phyloP scores from a whole-genome alignment of 2,888 invertebrate species.

The Campoletis raptor region DNA sequence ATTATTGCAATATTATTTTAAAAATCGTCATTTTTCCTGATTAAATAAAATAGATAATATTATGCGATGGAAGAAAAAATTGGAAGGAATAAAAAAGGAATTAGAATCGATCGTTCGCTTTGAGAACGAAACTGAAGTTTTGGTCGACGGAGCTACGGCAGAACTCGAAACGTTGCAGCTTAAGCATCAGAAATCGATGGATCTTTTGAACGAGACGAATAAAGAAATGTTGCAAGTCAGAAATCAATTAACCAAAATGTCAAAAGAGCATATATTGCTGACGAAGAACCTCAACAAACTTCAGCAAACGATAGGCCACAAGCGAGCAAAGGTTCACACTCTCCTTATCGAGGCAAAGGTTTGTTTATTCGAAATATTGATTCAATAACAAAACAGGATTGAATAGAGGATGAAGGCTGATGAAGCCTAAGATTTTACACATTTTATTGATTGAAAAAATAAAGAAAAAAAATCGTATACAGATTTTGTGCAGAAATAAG shows the following conservation, averaged over 20 bases:
- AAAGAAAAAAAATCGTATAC: background rate
- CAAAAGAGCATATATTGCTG: conserved; percentile 92
- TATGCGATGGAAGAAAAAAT: conserved; percentile 94
- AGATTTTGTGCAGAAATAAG: background rate
- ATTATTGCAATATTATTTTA: background rate
- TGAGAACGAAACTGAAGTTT: conserved; percentile 88
- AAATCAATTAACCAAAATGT: conserved; percentile 90
- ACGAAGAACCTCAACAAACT: conserved; percentile 92
- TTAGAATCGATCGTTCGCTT: conserved; percentile 89
- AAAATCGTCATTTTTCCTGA: background rate
- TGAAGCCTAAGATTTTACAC: background rate
- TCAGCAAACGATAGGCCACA: conserved; percentile 94
- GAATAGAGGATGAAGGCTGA: background rate
- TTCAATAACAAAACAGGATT: background rate
- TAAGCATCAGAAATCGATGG: conserved; percentile 89
- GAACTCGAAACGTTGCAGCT: conserved; percentile 91
- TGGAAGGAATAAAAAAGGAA: conserved; percentile 94
- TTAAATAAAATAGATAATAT: conserved; percentile 88
- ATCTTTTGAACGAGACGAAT: conserved; percentile 91
- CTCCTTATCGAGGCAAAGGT: conserved; percentile 96
- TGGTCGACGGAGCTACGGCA: conserved; percentile 93
- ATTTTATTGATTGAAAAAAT: background rate
- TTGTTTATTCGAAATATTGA: conserved; percentile 14
- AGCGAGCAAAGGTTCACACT: conserved; percentile 93
- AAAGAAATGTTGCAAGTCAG: conserved; percentile 90